A percentile compares a stretch with the other conserved stretches of the same genome.
phyloP scores from a whole-genome alignment of 2,888 invertebrate genomes.

The Itoplectis maculator region DNA sequence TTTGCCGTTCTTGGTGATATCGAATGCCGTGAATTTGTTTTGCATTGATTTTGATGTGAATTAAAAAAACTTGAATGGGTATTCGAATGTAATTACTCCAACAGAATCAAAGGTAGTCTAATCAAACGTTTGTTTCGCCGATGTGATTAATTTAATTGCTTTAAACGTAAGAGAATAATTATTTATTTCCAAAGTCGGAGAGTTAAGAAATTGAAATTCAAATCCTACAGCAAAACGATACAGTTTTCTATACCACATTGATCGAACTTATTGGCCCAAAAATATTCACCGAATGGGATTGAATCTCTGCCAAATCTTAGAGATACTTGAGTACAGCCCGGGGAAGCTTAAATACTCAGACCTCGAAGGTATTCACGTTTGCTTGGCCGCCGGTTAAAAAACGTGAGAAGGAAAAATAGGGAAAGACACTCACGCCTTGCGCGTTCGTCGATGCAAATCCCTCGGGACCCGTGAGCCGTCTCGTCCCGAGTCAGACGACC shows the following conservation, averaged over 20 bases:
- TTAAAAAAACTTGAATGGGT: too few species aligned
- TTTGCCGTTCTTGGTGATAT: too few species aligned
- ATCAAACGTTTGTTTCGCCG: too few species aligned
- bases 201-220: too few species aligned
- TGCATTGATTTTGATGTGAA: too few species aligned
- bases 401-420: constrained; percentile 31
- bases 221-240: neutral
- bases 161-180: too few species aligned
- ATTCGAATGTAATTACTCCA: too few species aligned
- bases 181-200: too few species aligned
- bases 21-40: too few species aligned
- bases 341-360: constrained; percentile 42
- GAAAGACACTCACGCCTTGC: constrained; percentile 46
- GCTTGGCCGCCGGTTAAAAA: constrained; percentile 34
- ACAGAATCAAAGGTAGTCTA: too few species aligned
- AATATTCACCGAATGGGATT: neutral
- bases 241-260: neutral
- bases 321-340: constrained; percentile 19
- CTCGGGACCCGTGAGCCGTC: constrained; percentile 66
- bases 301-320: neutral
- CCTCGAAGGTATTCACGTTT: constrained; percentile 39
- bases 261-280: neutral
- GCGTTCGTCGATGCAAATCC: constrained; percentile 69
- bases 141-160: too few species aligned
- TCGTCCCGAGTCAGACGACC: constrained; percentile 50